Percentiles rank a stretch among this genome's conserved stretches.
Evolutionary conservation across 2,888 invertebrate species (phyloP).

Genomic region (Synergus japonicus): DNA sequence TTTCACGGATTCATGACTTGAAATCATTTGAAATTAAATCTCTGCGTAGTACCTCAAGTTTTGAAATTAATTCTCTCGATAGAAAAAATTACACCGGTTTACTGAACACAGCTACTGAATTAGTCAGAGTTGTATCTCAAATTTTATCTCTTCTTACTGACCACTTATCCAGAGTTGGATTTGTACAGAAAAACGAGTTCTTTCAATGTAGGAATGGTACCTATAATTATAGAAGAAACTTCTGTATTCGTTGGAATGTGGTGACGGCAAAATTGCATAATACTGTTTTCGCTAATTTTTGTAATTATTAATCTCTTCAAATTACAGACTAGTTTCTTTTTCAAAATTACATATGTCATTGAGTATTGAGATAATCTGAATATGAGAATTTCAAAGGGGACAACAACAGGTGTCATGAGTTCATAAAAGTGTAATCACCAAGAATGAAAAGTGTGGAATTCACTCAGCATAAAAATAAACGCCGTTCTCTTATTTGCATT

Average conservation of each 20-base stretch:
- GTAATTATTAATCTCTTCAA: constrained; percentile 14
- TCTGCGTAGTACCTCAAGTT: not conserved
- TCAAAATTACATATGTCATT: not conserved
- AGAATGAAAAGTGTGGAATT: constrained; percentile 9
- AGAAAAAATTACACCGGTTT: constrained; percentile 14
- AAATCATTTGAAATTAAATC: not conserved
- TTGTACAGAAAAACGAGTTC: constrained; percentile 37
- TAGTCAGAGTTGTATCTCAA: constrained; percentile 25
- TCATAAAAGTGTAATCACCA: not conserved
- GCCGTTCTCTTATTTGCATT: constrained; percentile 40
- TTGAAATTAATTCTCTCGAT: not conserved
- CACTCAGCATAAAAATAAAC: not conserved
- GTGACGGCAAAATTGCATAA: constrained; percentile 20
- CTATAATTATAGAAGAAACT: constrained; percentile 35
- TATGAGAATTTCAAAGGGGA: not conserved
- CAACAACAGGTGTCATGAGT: not conserved
- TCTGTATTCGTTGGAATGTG: constrained; percentile 28
- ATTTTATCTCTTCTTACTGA: constrained; percentile 34
- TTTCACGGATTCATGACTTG: constrained; percentile 35
- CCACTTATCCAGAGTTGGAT: constrained; percentile 36
- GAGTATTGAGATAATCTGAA: not conserved
- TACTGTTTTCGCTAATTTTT: constrained; percentile 35
- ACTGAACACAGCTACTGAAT: constrained; percentile 20
- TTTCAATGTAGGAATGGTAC: constrained; percentile 25
- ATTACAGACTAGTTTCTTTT: constrained; percentile 4